phyloP scores from a whole-genome alignment of 2,888 invertebrate genomes.

The Heliconius ismenius region DNA sequence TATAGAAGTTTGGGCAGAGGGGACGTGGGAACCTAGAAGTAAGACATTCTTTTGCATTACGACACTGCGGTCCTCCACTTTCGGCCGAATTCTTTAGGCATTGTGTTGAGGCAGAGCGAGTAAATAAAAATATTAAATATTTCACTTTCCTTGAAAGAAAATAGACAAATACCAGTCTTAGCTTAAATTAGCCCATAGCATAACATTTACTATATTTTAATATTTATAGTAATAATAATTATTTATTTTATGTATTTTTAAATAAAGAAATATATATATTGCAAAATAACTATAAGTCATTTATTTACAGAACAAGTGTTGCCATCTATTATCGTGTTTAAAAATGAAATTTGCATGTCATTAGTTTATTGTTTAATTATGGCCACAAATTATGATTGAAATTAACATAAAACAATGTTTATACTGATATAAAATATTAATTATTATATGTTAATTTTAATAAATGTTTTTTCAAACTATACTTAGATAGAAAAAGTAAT shows the following conservation, averaged over 20 bases:
- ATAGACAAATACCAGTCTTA: too few species aligned
- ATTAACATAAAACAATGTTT: conserved; percentile 11
- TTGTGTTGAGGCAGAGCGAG: neutral
- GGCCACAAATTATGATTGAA: neutral
- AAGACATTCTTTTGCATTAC: neutral
- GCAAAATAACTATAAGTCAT: neutral
- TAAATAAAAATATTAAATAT: neutral
- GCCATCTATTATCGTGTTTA: conserved; percentile 60
- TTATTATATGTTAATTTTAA: neutral
- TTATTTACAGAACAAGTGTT: conserved; percentile 50
- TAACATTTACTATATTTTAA: too few species aligned
- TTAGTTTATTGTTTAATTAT: conserved; percentile 7
- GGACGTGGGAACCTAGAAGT: neutral
- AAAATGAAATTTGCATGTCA: conserved; percentile 3
- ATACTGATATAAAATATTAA: neutral
- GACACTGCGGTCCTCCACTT: too few species aligned
- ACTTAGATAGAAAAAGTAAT: neutral
- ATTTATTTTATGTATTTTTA: too few species aligned
- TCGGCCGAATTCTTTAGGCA: too few species aligned
- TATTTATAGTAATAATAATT: too few species aligned
- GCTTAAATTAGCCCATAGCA: too few species aligned
- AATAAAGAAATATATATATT: too few species aligned
- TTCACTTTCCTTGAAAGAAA: neutral
- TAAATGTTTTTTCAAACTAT: too few species aligned
- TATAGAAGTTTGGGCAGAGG: neutral